These are phyloP conservation scores for Tricholauxania praeusta DNA, from an alignment of 2,888 invertebrate species.

Conservation along the genomic window DNA sequence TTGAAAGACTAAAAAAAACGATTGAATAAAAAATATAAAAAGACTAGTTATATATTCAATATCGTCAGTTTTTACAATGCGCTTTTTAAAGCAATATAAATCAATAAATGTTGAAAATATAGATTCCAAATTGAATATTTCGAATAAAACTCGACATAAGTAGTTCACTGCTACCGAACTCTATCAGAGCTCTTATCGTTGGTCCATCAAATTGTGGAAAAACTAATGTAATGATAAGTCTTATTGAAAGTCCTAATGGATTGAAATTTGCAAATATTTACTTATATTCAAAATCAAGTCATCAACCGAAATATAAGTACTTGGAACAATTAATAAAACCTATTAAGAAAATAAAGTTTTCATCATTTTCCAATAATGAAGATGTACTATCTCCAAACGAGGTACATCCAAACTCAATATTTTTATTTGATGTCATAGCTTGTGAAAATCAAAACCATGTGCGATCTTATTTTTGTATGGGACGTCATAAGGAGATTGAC, in stretches of 20 bases:
- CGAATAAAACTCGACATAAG: no score
- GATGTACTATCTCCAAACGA: constrained; percentile 12
- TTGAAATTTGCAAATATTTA: constrained; percentile 45
- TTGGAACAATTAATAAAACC: no score
- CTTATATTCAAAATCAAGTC: constrained; percentile 54
- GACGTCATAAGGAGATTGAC: constrained; percentile 58
- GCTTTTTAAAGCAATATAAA: no score
- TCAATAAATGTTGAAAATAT: no score
- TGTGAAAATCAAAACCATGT: constrained; percentile 56
- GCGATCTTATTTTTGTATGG: constrained; percentile 55
- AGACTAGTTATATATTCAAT: no score
- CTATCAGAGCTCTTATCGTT: constrained; percentile 11
- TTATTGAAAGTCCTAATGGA: constrained; percentile 47
- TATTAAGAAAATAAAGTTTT: no score
- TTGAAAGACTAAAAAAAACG: no score
- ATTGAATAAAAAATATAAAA: no score
- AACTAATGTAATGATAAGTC: constrained; percentile 56
- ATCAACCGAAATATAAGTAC: constrained; percentile 50
- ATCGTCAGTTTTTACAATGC: no score
- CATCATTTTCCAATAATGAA: constrained; percentile 23
- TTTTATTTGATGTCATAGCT: constrained; percentile 26
- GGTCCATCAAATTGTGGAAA: constrained; percentile 61
- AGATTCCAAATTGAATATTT: no score
- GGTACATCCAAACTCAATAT: constrained; percentile 54
- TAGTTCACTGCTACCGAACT: no score